Evolutionary conservation across 2,888 invertebrate species (phyloP), one percentile per base, ranked within the genome.

Genomic region (Uloborus plumipes): DNA sequence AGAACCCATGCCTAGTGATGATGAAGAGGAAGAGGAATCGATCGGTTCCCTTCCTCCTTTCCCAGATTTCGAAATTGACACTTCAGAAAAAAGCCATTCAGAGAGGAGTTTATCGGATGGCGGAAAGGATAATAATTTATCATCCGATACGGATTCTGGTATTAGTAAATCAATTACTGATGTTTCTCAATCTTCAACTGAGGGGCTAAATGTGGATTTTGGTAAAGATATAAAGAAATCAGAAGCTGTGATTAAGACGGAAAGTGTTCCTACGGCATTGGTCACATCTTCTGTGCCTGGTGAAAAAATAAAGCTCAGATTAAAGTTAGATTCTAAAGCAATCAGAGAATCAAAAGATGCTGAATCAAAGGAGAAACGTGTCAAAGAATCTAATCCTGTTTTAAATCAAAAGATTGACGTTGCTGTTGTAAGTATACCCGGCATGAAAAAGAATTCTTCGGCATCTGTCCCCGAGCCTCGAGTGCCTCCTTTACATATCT

Each of bases 401-500:
- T 71, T 70, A 58, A 78, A 72, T 74, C 95, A 95, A 88, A 94
- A 94, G 89, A 94, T 94, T 31, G 94, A 94, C 87, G 93, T 94
- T 47, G 93, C 93, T 85, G 94, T 93, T 88, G 92, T 93, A 7
- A 92, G 92, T 87, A 90, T 91, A 65, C 91, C 85, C 55, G 78
- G 74, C 72, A 51, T 66, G 39, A 80, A 74, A 65, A 84, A 84
- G 69, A 71, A 49, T 53, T 58, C 62, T 22, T 20, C 69, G 15
- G 13, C 59, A 15, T 67, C 79, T 74, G 74, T 72, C 71, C 72
- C 82, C 49, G 95, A 95, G 87, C 93, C 94, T 11, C 91, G 95
- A 75, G 96, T 96, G 65, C 96, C 96, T 13, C 96, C 96, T 1
- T 90, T 96, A 84, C 96, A 96, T 88, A 96, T 96, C 87, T 95